phyloP scores from a whole-genome alignment of 37 sponge, comb jelly and placozoan genomes.

The Crambe crambe region DNA sequence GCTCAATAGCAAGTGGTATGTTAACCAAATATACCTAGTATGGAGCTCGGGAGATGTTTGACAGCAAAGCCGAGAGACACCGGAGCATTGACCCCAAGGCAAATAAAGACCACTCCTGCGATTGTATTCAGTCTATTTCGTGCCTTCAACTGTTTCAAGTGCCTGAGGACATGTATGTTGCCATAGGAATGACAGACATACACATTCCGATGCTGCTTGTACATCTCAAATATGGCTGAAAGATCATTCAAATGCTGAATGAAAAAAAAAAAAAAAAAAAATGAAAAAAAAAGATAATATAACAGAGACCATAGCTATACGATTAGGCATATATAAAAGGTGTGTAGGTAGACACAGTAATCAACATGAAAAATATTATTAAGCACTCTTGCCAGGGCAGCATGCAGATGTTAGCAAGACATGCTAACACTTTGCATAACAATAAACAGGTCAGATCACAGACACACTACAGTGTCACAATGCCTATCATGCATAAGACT shows the following conservation, averaged over 20 bases:
- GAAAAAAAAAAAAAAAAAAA: not conserved
- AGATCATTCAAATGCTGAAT: slow-evolving; percentile 60
- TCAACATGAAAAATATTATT: too few species aligned
- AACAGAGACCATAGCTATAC: not conserved
- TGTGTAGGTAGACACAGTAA: too few species aligned
- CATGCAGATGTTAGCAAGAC: too few species aligned
- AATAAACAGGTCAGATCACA: too few species aligned
- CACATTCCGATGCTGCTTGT: slow-evolving; percentile 43
- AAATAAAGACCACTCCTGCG: slow-evolving; percentile 33
- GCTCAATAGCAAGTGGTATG: not conserved
- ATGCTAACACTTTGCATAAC: too few species aligned
- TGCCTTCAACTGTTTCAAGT: slow-evolving; percentile 21
- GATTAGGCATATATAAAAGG: too few species aligned
- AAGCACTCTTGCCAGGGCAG: too few species aligned
- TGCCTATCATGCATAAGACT: not conserved
- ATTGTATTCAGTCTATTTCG: slow-evolving; percentile 18
- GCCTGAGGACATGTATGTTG: slow-evolving; percentile 51
- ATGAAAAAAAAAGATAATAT: not conserved
- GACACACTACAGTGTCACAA: too few species aligned
- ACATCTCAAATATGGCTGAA: slow-evolving; percentile 25
- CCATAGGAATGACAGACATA: slow-evolving; percentile 72
- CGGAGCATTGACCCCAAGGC: slow-evolving; percentile 39
- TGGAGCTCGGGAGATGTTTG: slow-evolving; percentile 30
- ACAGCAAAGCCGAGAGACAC: slow-evolving; percentile 9
- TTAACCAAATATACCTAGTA: slow-evolving; percentile 34